Evolutionary conservation across 2,888 invertebrate genomes (phyloP).

Genomic region (Drosophila prolongata): DNA sequence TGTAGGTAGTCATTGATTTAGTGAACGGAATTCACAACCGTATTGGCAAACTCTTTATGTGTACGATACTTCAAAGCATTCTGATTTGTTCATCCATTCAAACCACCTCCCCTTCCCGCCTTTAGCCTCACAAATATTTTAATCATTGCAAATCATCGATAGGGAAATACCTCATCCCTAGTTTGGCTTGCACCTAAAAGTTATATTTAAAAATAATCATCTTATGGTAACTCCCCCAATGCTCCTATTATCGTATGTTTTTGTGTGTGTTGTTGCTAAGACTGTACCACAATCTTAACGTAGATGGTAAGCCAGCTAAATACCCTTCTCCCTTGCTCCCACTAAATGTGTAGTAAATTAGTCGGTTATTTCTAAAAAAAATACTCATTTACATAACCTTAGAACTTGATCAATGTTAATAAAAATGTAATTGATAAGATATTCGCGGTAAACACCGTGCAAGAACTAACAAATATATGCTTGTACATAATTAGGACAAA

Average conservation of each 20-base stretch:
- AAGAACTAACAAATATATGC: neutral
- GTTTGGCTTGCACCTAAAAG: constrained; percentile 27
- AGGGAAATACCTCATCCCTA: constrained; percentile 17
- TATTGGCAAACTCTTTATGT: constrained; percentile 57
- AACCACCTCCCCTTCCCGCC: constrained; percentile 1
- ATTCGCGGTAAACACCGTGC: neutral
- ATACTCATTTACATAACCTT: constrained; percentile 2
- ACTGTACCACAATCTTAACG: constrained; percentile 19
- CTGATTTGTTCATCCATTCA: constrained; percentile 43
- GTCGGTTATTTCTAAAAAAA: constrained; percentile 43
- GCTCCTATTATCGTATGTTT: constrained; percentile 40
- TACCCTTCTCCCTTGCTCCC: constrained; percentile 22
- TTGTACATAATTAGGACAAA: neutral
- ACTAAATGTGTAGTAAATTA: constrained; percentile 68
- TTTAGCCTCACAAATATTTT: constrained; percentile 9
- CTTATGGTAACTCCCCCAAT: neutral
- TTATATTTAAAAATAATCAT: constrained; percentile 28
- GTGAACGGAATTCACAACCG: constrained; percentile 36
- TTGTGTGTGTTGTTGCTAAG: constrained; percentile 48
- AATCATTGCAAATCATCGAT: constrained; percentile 25
- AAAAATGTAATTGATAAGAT: neutral
- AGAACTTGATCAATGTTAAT: constrained; percentile 4
- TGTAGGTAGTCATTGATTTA: constrained; percentile 48
- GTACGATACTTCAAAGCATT: constrained; percentile 50
- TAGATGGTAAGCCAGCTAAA: constrained; percentile 29